Evolutionary conservation across 2,797 vertebrate genomes (phyloP), one percentile per base, ranked within the genome.

Genomic region (Heterohyrax brucei): DNA sequence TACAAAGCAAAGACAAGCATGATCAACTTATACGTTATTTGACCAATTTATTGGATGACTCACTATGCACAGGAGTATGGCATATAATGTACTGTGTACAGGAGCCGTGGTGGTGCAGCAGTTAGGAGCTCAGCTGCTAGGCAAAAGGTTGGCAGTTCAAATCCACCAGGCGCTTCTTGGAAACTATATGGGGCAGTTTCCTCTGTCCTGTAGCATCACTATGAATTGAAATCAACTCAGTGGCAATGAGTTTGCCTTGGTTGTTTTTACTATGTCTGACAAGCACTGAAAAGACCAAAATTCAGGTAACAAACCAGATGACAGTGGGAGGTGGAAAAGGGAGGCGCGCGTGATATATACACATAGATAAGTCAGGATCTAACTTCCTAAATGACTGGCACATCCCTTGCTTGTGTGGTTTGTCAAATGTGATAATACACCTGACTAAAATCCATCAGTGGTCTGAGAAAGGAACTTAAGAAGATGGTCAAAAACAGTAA

Each of bases 301-400:
- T 10, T 39, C 24, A 9, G 50, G 10, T 10, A 2, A 30, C 39
- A 30, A 68, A 75, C 6, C 10, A 3, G 3, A 21, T 2, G 18
- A 12, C 33, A 7, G 68, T 9, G 18, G 28, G 2, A 10, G 9
- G 28, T 50, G 18, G 33, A 10, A 5, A 7, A 73, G 30, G 39
- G 22, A 19, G 28, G 39, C 75, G 10, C 72, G 56, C 5, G 10
- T 0, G 1, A 4, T 1, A 24, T 6, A 7, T 0, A 19, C 8
- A 5, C 16, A 21, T 16, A 59, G 10, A 12, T 2, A 7, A 61
- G 5, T 2, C 1, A 0, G 5, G 26, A 19, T 77, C 53, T 46
- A 4, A 10, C 8, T 0, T 1, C 22, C 10, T 3, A 10, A 10
- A 0, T 0, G 24, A 61, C 0, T 4, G 16, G 21, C 14, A 6